Base-by-base conservation (phyloP, 2,888 invertebrate genomes). In the Sinelater perroti region DNA sequence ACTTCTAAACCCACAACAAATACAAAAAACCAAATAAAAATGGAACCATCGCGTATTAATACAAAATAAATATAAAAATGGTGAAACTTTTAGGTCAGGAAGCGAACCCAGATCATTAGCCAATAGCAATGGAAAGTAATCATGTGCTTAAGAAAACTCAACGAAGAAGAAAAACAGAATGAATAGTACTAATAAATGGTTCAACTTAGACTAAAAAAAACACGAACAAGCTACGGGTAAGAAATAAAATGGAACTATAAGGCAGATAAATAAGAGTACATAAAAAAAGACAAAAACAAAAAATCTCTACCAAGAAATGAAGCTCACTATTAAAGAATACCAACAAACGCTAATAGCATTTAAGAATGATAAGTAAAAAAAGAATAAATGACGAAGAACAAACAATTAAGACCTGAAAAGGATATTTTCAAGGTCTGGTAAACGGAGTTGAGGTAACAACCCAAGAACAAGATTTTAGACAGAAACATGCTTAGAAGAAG, bases 281-380 rank as follows among this genome's bases (percentile, higher is more conserved):
- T 3, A 7, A 16, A 13, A 7, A 4, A 7, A 35, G 13, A 13
- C 13, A 35, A 3, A 35, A 35, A 13, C 6, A 16, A 35, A 35
- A 13, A 13, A 35, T 7, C 8, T 35, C 3, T 35, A 35, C 35
- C 14, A 35, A 13, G 35, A 35, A 13, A 13, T 35, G 16, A 35
- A 35, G 16, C 35, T 14, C 13, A 35, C 35, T 13, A 35, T 13
- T 8, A 35, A 16, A 35, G 35, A 16, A 13, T 13, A 35, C 35
- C 35, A 11, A 7, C 11, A 35, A 13, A 13, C 35, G 16, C 35
- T 13, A 13, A 35, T 13, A 11, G 35, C 14, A n/a, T 35, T 35
- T 35, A 35, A 35, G 13, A 35, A 13, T 16, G 35, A 35, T 13
- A 35, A 13, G 2, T 13, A 16, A 3, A 16, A 35, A 35, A 35